phyloP scores from a whole-genome alignment of 2,888 invertebrate genomes.

The Heterodera filipjevi region DNA sequence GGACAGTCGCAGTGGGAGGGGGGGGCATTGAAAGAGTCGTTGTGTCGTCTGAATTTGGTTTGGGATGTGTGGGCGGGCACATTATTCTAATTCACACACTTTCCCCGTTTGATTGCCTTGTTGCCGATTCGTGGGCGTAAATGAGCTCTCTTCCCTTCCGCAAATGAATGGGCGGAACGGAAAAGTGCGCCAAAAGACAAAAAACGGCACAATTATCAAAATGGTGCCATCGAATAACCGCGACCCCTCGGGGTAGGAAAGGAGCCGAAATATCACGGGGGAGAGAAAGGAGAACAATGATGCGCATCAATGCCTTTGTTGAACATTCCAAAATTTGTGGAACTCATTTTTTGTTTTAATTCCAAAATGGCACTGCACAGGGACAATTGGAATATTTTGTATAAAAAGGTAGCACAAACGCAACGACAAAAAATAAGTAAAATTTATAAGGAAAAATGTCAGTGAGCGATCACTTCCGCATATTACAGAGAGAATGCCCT shows the following conservation, averaged over 20 bases:
- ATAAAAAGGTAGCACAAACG: too few species aligned
- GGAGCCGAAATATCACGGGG: background rate
- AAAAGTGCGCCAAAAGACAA: background rate
- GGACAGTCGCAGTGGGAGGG: background rate
- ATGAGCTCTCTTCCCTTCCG: background rate
- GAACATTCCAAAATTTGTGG: too few species aligned
- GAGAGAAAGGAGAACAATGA: background rate
- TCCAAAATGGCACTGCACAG: background rate
- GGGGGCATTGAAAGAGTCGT: background rate
- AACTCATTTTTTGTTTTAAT: too few species aligned
- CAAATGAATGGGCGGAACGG: background rate
- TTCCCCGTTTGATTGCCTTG: background rate
- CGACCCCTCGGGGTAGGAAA: background rate
- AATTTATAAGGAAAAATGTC: too few species aligned
- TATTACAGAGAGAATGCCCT: too few species aligned
- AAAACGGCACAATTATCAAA: constrained; percentile 4
- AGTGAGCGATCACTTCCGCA: too few species aligned
- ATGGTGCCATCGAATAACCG: background rate
- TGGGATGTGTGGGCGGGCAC: background rate
- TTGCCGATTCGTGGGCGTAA: background rate
- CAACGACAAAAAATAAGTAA: too few species aligned
- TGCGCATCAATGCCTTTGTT: background rate
- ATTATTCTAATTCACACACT: constrained; percentile 8
- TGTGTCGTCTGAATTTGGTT: background rate
- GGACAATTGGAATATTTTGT: background rate